Evolutionary conservation across 2,113 vertebrate species (phyloP).

Genomic region (Neoarius graeffei): DNA sequence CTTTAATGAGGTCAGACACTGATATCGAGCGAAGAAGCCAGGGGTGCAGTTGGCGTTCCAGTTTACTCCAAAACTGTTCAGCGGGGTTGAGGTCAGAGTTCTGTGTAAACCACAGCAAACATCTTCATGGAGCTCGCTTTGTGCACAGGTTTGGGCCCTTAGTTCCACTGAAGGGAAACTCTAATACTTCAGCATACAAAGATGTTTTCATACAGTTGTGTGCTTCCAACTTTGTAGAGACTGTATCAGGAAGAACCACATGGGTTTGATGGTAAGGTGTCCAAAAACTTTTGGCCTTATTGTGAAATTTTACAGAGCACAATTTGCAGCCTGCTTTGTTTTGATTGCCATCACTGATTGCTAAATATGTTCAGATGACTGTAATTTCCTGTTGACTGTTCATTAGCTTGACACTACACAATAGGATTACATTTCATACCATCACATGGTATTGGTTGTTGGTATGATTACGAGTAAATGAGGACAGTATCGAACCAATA

Average conservation of each 20-base stretch:
- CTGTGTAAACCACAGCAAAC: background rate
- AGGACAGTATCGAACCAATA: too few relatives aligned
- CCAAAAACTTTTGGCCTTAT: background rate
- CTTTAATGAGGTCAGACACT: background rate
- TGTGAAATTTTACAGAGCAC: background rate
- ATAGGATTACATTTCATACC: background rate
- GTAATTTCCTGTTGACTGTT: background rate
- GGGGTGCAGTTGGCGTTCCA: background rate
- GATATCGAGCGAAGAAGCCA: background rate
- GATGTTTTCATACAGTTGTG: background rate
- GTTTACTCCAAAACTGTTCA: background rate
- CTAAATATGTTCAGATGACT: background rate
- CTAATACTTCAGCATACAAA: background rate
- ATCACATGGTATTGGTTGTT: background rate
- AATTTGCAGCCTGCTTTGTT: background rate
- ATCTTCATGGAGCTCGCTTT: background rate
- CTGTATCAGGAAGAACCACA: background rate
- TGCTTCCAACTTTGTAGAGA: background rate
- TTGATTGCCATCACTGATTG: background rate
- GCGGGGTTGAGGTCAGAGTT: background rate
- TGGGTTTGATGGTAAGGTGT: background rate
- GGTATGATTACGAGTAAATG: too few relatives aligned
- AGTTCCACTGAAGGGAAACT: background rate
- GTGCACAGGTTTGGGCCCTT: background rate
- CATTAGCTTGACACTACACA: background rate